Base-by-base conservation (phyloP, 2,113 vertebrate genomes). In the Sceloporus undulatus region DNA sequence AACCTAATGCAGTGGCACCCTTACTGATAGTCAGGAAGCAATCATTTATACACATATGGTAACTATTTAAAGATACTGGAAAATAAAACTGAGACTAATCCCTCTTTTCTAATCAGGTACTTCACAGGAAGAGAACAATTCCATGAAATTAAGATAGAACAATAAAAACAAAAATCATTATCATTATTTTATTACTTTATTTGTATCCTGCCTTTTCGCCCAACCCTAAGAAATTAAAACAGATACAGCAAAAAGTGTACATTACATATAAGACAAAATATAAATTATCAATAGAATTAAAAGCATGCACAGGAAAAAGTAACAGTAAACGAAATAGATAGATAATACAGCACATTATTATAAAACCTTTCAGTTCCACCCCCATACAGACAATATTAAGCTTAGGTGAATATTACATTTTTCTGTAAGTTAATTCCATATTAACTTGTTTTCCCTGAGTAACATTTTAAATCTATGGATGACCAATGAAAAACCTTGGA, bases 61-160 rank as follows among this genome's bases (percentile, higher is more conserved):
- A 65, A 90, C 86, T 88, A 90, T 79, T 78, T 88, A 93, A 56
- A 40, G 3, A 2, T 76, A 89, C 1, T 65, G 52, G 40, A 19
- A 54, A 84, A 73, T 38, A 29, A 73, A 56, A 56, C 1, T 38
- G 40, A 70, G 34, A 85, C 18, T 18, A 4, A 80, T 66, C n/a
- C 29, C 52, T 54, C 42, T 75, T 77, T 79, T 6, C 13, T 48
- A 2, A 56, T 56, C 25, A 79, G 11, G 5, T 3, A 38, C 18
- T 38, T 10, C 1, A 34, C 2, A 56, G 16, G 56, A 38, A 38
- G 34, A 66, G 4, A 66, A 40, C 80, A 40, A 66, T 66, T 29
- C 65, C 29, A 48, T n/a, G 9, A 38, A 70, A 70, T 83, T 29
- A 79, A n/a, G 54, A 13, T n/a, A 29, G 10, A 27, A 5, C 5